Percentiles rank a stretch among this genome's conserved stretches.
Evolutionary conservation across 2,113 vertebrate genomes (phyloP).

Genomic region (Carassius auratus): DNA sequence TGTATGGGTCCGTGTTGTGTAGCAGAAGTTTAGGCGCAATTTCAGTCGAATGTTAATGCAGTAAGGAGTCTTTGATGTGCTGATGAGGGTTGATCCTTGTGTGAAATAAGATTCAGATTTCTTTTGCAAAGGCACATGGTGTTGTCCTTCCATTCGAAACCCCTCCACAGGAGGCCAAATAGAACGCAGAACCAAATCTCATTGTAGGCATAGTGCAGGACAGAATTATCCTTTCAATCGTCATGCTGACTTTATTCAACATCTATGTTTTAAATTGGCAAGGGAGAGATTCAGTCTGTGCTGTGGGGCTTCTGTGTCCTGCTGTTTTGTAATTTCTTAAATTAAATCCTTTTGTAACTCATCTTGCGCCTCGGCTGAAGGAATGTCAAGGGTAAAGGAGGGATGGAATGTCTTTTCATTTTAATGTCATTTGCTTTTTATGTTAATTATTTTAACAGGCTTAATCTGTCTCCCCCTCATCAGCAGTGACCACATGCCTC

Average conservation of each 20-base stretch:
- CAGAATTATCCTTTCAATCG: slow-evolving; percentile 43
- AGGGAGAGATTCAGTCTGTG: slow-evolving; percentile 66
- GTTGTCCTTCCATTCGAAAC: slow-evolving; percentile 61
- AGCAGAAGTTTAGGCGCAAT: slow-evolving; percentile 13
- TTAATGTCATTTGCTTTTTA: slow-evolving; percentile 18
- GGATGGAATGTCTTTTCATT: slow-evolving; percentile 16
- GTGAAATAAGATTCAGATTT: not conserved
- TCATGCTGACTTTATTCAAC: slow-evolving; percentile 48
- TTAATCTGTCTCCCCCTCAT: slow-evolving; percentile 18
- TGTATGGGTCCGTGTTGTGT: slow-evolving; percentile 56
- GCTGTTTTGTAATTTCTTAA: slow-evolving; percentile 74
- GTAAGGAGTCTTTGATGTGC: slow-evolving; percentile 67
- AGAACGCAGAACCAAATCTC: slow-evolving; percentile 67
- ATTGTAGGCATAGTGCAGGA: slow-evolving; percentile 52
- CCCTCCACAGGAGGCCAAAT: slow-evolving; percentile 59
- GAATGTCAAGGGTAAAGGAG: slow-evolving; percentile 69
- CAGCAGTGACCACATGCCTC: slow-evolving; percentile 13
- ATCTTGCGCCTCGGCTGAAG: slow-evolving; percentile 65
- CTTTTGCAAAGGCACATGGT: slow-evolving; percentile 37
- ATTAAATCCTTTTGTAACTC: slow-evolving; percentile 69
- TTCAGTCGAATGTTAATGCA: slow-evolving; percentile 44
- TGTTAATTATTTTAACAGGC: slow-evolving; percentile 9
- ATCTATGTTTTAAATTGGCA: slow-evolving; percentile 55
- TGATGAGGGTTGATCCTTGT: slow-evolving; percentile 58
- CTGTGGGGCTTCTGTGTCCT: slow-evolving; percentile 63